Evolutionary conservation across 2,113 vertebrate genomes (phyloP).

Genomic region (Anseranas semipalmata): DNA sequence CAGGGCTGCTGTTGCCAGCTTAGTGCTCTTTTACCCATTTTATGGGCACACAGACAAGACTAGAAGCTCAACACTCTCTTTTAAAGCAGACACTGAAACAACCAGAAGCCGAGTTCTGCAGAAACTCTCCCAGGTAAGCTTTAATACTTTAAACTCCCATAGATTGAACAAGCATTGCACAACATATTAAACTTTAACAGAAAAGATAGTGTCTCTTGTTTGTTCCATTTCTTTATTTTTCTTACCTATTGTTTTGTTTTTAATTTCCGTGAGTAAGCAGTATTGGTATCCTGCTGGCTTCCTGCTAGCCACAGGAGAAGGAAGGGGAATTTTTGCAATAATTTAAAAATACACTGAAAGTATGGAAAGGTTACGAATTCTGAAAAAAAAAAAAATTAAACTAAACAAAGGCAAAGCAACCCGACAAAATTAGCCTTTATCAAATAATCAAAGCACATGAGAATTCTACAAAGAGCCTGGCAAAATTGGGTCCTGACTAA

Average conservation of each 20-base stretch:
- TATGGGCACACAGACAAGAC: background rate
- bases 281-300: conserved; percentile 69
- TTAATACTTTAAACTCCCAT: background rate
- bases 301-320: conserved; percentile 58
- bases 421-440: background rate
- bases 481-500: background rate
- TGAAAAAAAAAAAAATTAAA: background rate
- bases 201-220: conserved; percentile 24
- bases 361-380: conserved; percentile 51
- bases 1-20: background rate
- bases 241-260: conserved; percentile 66
- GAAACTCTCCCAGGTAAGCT: background rate
- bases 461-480: background rate
- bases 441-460: background rate
- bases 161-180: background rate
- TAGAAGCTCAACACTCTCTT: background rate
- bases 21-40: background rate
- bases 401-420: background rate
- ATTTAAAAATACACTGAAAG: conserved; percentile 64
- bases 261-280: conserved; percentile 63
- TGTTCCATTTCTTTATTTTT: conserved; percentile 66
- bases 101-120: background rate
- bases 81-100: background rate
- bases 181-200: background rate
- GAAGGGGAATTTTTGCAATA: conserved; percentile 59